phyloP scores from a whole-genome alignment of 2,797 vertebrate genomes.

The Columba guinea region DNA sequence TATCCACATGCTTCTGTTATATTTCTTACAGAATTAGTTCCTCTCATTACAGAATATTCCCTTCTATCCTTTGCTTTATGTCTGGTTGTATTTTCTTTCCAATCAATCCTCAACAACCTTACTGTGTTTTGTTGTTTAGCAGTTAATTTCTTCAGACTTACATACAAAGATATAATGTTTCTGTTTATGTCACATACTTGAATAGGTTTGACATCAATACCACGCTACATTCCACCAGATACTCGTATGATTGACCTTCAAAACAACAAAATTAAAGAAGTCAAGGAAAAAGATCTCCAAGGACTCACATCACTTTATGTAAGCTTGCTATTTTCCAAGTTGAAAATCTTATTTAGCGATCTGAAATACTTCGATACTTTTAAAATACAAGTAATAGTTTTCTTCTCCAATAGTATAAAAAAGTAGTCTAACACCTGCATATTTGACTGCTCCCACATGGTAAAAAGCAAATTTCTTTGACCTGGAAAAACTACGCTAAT shows the following conservation, averaged over 20 bases:
- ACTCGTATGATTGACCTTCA: slow-evolving; percentile 95
- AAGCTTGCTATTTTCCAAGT: slow-evolving; percentile 71
- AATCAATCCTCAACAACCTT: not conserved
- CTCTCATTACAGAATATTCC: not conserved
- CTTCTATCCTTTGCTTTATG: not conserved
- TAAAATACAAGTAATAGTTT: not conserved
- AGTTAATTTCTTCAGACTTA: not conserved
- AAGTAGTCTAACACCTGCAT: not conserved
- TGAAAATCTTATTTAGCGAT: not conserved
- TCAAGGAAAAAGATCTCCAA: slow-evolving; percentile 94
- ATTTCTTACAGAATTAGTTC: not conserved
- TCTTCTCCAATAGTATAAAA: not conserved
- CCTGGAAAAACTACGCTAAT: not conserved
- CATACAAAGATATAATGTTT: not conserved
- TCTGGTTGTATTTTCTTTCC: not conserved
- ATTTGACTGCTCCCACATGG: not conserved
- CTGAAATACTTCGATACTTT: not conserved
- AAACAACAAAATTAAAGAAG: slow-evolving; percentile 96
- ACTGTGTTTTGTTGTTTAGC: not conserved
- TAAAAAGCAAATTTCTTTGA: not conserved
- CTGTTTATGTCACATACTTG: slow-evolving; percentile 35
- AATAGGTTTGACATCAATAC: slow-evolving; percentile 88
- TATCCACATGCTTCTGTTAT: rapidly evolving
- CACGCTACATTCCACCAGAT: slow-evolving; percentile 89
- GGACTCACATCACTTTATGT: slow-evolving; percentile 90